Evolutionary conservation across 2,888 invertebrate genomes (phyloP).

Genomic region (Phanerotoma sp.): DNA sequence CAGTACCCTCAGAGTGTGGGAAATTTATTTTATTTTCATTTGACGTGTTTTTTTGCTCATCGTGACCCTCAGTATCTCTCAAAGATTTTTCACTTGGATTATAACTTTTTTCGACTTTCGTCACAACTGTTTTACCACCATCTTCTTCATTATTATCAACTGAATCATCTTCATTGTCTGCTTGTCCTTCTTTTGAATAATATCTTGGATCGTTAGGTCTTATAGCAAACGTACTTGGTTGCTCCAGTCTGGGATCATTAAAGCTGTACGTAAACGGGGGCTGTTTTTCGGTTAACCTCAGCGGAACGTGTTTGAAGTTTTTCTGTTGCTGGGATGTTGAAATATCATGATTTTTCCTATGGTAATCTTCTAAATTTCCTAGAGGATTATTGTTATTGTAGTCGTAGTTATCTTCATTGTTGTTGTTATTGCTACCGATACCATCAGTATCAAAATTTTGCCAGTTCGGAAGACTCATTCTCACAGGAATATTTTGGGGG

Average conservation of each 20-base stretch:
- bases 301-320: no score
- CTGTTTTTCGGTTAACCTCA: constrained; percentile 20
- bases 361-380: constrained; percentile 11
- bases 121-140: no score
- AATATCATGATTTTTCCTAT: constrained; percentile 10
- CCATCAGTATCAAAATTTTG: constrained; percentile 13
- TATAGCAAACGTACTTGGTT: constrained; percentile 49
- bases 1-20: not conserved
- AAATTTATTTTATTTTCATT: not conserved
- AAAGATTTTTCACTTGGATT: not conserved
- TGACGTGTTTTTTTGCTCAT: not conserved
- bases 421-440: no score
- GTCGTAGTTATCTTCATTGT: no score
- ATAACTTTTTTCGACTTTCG: not conserved
- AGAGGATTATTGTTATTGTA: constrained; percentile 12
- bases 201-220: constrained; percentile 56
- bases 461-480: not conserved
- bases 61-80: not conserved
- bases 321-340: not conserved
- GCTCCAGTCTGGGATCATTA: constrained; percentile 34
- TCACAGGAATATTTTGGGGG: not conserved
- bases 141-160: no score
- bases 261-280: constrained; percentile 50
- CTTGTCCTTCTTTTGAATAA: constrained; percentile 39
- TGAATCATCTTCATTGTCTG: no score